A percentile compares a stretch with the other conserved stretches of the same genome.
Conservation (phyloP, 2,888 invertebrate species). For the Callyntrura guangdongensis region DNA sequence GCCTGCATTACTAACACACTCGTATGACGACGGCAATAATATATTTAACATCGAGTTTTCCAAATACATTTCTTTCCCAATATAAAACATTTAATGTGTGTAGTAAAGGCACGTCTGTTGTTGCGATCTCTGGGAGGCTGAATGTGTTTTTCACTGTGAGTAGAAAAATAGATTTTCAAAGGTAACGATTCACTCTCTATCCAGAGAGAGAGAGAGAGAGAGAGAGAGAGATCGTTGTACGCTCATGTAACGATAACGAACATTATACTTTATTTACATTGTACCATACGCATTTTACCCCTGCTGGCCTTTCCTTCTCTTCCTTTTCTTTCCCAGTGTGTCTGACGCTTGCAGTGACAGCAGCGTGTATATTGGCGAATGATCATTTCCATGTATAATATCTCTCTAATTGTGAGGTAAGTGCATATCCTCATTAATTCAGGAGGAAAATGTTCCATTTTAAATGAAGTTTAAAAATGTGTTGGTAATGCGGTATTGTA, state of each 20-base stretch:
- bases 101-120: constrained; percentile 63
- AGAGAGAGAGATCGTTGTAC: neutral
- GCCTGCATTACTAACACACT: constrained; percentile 14
- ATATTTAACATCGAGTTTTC: constrained; percentile 67
- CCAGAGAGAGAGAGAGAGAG: neutral
- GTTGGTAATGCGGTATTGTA: neutral
- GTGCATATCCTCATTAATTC: constrained; percentile 1
- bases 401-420: constrained; percentile 5
- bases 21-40: constrained; percentile 58
- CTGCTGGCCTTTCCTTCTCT: neutral
- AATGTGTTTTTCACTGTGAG: neutral
- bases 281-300: constrained; percentile 5
- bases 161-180: constrained; percentile 63
- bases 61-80: constrained; percentile 48
- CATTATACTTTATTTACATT: constrained; percentile 48
- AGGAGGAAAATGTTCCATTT: neutral
- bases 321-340: neutral
- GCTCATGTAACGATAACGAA: constrained; percentile 19
- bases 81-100: constrained; percentile 71
- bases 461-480: neutral
- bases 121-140: constrained; percentile 42
- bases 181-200: constrained; percentile 59
- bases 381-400: constrained; percentile 3
- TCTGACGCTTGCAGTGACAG: neutral
- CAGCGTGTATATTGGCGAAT: neutral